phyloP scores from a whole-genome alignment of 2,797 vertebrate species.

The Semotilus atromaculatus region DNA sequence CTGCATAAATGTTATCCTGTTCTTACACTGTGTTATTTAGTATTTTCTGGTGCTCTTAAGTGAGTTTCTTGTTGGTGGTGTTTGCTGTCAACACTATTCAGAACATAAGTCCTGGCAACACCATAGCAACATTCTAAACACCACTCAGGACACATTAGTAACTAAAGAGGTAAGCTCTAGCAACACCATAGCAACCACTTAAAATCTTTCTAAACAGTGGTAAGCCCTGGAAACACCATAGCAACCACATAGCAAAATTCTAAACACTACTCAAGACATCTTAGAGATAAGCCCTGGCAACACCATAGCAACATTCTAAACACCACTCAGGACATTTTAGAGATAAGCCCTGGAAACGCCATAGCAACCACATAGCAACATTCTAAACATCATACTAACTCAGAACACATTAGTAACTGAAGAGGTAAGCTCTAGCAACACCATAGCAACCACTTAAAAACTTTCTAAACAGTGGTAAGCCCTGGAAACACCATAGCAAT shows the following conservation, averaged over 20 bases:
- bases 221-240: neutral
- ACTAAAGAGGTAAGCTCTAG: neutral
- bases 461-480: neutral
- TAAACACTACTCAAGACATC: neutral
- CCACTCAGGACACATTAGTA: neutral
- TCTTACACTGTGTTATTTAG: neutral
- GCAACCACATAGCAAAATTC: neutral
- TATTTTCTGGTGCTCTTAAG: neutral
- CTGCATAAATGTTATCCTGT: neutral
- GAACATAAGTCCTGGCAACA: neutral
- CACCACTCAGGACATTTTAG: accelerated
- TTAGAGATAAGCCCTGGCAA: neutral
- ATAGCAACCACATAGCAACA: too few species aligned
- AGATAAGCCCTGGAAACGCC: neutral
- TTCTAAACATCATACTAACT: neutral
- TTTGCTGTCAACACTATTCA: neutral
- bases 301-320: neutral
- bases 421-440: neutral
- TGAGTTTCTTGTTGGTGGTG: neutral
- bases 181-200: neutral
- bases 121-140: neutral
- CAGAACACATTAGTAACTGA: accelerated
- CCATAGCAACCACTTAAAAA: neutral
- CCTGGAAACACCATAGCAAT: neutral
- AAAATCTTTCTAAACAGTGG: neutral